Percentiles rank a stretch among this genome's conserved stretches.
These are phyloP conservation scores for Ploceus nigricollis DNA, from an alignment of 2,113 vertebrate species.

Conservation along the genomic window DNA sequence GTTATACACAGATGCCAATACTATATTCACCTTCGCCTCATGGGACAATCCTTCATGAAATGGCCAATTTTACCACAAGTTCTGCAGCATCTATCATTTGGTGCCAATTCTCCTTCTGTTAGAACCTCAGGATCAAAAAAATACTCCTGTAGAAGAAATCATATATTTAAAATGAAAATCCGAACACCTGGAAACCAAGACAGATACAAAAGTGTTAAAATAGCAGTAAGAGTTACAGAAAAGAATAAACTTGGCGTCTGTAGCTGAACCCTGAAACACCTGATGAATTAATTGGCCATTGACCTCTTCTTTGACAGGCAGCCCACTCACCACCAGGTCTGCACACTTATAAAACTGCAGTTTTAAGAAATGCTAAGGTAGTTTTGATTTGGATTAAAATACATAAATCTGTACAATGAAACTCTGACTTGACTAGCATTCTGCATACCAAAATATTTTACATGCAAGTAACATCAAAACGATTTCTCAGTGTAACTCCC, in stretches of 20 bases:
- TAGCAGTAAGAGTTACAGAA: background rate
- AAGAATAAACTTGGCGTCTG: background rate
- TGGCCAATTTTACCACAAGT: conserved; percentile 97
- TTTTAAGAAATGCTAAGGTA: background rate
- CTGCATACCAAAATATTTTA: background rate
- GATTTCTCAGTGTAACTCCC: background rate
- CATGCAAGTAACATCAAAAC: background rate
- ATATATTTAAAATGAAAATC: background rate
- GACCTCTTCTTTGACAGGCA: background rate
- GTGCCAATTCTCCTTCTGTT: conserved; percentile 90
- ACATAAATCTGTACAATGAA: background rate
- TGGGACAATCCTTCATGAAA: conserved; percentile 94
- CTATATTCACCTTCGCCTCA: conserved; percentile 84
- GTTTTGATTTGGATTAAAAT: background rate
- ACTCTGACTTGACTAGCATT: background rate
- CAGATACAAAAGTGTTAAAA: background rate
- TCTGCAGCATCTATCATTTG: conserved; percentile 93
- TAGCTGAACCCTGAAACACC: background rate
- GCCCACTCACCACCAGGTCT: background rate
- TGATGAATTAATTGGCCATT: background rate
- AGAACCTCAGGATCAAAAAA: conserved; percentile 93
- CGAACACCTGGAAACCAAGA: background rate
- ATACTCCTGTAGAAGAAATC: conserved; percentile 79
- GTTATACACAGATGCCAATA: background rate
- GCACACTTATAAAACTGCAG: background rate